Base-by-base conservation (phyloP, 1,140 invertebrate species). In the Anoplolepis gracilipes region DNA sequence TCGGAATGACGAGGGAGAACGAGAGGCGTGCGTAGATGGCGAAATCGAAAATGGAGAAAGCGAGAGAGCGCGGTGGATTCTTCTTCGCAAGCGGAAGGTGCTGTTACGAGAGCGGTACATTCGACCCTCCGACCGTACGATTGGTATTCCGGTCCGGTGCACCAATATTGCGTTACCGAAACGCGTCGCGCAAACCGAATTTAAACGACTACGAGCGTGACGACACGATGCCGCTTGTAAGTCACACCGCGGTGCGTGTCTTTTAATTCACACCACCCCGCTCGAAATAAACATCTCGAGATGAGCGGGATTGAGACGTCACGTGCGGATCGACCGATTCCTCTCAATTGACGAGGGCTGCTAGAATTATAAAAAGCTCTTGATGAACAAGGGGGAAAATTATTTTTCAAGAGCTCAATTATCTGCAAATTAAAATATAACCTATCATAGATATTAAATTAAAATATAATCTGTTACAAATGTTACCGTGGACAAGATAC, bases 111-210 rank as follows among this genome's bases (percentile, higher is more conserved):
- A 84, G 82, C 86, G 88, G 53, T n/a, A 72, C 67, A 73, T 78
- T 78, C 88, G 81, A 67, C 84, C 82, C 75, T 86, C 30, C n/a
- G 33, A 36, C n/a, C n/a, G 57, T 62, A 64, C 73, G 70, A 94
- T 95, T 94, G 93, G 91, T 95, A 94, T 95, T 95, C 94, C 92
- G 85, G 76, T 77, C 91, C 72, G 90, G 87, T 92, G 65, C 92
- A 90, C 92, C 93, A 94, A 95, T 94, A 94, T 95, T 95, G 93
- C 94, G 93, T 95, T 95, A 94, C 93, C 86, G 91, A 88, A 88
- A 95, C 94, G 93, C 93, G 93, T 86, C 89, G 90, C 92, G 93
- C 92, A 94, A 91, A 87, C 84, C 86, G 91, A 94, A 94, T 90
- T 90, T 89, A 70, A 82, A 78, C 64, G 67, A 88, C 90, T 85